Evolutionary conservation across 2,113 vertebrate species (phyloP).

Genomic region (Caloenas nicobarica): DNA sequence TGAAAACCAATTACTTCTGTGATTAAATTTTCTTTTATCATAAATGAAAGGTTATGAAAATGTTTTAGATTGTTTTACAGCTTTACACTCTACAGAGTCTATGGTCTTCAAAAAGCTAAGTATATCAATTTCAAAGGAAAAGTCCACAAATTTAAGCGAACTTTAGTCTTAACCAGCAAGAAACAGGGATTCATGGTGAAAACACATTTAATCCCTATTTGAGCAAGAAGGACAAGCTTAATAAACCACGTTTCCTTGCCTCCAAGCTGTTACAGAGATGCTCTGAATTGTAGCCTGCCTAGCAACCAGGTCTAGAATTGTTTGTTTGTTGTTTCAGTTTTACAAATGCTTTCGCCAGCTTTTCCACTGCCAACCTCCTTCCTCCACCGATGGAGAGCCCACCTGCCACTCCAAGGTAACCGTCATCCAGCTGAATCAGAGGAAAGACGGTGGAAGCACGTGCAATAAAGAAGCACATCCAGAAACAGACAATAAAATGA

Average conservation of each 20-base stretch:
- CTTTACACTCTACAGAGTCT: neutral
- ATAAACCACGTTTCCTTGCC: neutral
- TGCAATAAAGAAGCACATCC: neutral
- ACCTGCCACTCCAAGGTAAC: conserved; percentile 75
- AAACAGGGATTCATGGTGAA: neutral
- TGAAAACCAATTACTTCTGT: conserved; percentile 38
- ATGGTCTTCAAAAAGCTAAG: neutral
- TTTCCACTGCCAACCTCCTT: conserved; percentile 72
- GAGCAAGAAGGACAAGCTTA: neutral
- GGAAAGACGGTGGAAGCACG: fast-evolving
- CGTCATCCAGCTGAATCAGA: conserved; percentile 71
- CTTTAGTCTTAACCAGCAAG: neutral
- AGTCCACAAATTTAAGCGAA: neutral
- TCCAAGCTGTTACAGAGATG: neutral
- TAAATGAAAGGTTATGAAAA: conserved; percentile 17
- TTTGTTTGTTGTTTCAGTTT: conserved; percentile 72
- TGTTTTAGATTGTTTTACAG: neutral
- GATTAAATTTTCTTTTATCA: conserved; percentile 34
- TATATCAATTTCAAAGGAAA: neutral
- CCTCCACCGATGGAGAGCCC: conserved; percentile 46
- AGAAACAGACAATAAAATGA: neutral
- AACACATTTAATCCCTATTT: neutral
- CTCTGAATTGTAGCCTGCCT: neutral
- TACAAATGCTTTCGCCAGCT: conserved; percentile 83
- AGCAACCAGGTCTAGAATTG: neutral